phyloP scores from a whole-genome alignment of 2,113 vertebrate genomes.

The Lepisosteus oculatus region DNA sequence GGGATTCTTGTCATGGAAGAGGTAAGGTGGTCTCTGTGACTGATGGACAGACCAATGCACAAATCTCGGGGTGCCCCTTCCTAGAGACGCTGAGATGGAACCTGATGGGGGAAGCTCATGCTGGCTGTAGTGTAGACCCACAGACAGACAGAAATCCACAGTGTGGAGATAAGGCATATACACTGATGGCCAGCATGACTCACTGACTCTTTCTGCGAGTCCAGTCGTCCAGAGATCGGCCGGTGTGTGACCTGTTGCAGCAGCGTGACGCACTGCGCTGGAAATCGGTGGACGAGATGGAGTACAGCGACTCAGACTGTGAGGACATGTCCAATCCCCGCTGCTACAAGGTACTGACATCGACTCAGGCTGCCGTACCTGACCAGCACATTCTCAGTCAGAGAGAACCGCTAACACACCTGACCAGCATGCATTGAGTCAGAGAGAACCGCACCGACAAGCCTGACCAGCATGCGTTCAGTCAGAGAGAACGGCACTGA shows the following conservation, averaged over 20 bases:
- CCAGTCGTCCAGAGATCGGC: conserved; percentile 42
- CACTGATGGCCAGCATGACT: neutral
- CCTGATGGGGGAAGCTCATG: too few species aligned
- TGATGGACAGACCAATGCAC: too few species aligned
- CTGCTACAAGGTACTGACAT: conserved; percentile 74
- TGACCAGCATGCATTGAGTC: too few species aligned
- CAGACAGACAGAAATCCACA: neutral
- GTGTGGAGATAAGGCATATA: neutral
- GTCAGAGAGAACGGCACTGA: too few species aligned
- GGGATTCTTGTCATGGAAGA: conserved; percentile 83
- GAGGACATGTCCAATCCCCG: conserved; percentile 45
- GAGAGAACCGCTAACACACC: too few species aligned
- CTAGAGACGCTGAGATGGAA: too few species aligned
- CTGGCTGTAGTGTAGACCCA: neutral
- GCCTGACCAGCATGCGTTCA: too few species aligned
- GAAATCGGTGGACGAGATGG: conserved; percentile 62
- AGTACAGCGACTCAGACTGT: conserved; percentile 73
- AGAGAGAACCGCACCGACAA: too few species aligned
- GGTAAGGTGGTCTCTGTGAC: conserved; percentile 56
- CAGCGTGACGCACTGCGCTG: conserved; percentile 43
- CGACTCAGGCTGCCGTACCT: neutral
- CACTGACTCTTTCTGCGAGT: conserved; percentile 14
- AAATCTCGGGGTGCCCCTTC: too few species aligned
- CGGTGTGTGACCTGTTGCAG: conserved; percentile 66
- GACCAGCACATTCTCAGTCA: neutral